phyloP scores from a whole-genome alignment of 2,797 vertebrate species.

The Huso huso region DNA sequence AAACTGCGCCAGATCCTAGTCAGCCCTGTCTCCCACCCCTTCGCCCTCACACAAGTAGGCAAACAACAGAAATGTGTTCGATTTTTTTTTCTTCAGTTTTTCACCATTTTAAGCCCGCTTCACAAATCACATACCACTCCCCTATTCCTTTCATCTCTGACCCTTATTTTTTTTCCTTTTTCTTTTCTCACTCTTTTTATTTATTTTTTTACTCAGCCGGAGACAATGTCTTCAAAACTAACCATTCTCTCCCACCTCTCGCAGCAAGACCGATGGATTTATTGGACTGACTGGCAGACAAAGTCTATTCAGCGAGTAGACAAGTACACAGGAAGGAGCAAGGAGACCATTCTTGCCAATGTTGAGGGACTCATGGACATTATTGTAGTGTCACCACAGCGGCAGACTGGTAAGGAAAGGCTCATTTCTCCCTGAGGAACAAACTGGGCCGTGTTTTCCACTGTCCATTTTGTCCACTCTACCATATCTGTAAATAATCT shows the following conservation, averaged over 20 bases:
- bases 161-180: constrained; percentile 48
- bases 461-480: no score
- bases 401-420: constrained; percentile 78
- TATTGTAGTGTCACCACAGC: constrained; percentile 86
- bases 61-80: no score
- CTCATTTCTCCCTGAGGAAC: no score
- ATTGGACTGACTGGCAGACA: constrained; percentile 99
- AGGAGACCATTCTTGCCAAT: constrained; percentile 89
- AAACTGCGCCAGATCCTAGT: constrained; percentile 87
- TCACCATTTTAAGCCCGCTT: no score
- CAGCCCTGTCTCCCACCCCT: constrained; percentile 89
- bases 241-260: constrained; percentile 73
- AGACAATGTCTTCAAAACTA: constrained; percentile 69
- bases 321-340: constrained; percentile 88
- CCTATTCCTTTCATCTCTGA: constrained; percentile 48
- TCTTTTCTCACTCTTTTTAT: constrained; percentile 34
- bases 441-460: no score
- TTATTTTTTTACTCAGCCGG: constrained; percentile 56
- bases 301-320: constrained; percentile 97
- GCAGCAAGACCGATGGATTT: constrained; percentile 97
- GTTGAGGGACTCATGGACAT: constrained; percentile 98
- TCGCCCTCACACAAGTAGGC: constrained; percentile 91
- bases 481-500: no score
- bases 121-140: no score
- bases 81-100: no score